These are phyloP conservation scores for Corythaeola cristata DNA, from an alignment of 2,113 vertebrate genomes.

Conservation along the genomic window DNA sequence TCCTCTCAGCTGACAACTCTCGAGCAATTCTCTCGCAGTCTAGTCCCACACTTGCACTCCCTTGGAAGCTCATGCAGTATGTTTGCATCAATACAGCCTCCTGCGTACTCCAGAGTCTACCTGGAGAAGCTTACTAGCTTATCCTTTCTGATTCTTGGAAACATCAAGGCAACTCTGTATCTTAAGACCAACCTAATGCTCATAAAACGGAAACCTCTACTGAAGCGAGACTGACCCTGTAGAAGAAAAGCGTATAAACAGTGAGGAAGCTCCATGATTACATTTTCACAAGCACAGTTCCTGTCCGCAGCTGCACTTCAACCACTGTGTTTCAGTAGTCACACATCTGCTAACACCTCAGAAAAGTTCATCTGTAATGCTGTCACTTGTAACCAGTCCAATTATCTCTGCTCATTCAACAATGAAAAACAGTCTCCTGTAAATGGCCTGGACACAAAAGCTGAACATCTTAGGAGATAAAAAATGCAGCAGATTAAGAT, in stretches of 20 bases:
- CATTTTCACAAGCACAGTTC: background rate
- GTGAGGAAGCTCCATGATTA: background rate
- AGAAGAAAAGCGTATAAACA: background rate
- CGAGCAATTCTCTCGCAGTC: background rate
- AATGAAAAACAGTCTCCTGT: background rate
- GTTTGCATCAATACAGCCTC: background rate
- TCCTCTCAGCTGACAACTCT: background rate
- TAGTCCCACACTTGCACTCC: background rate
- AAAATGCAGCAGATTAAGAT: background rate
- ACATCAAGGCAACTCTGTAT: background rate
- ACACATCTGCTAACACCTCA: background rate
- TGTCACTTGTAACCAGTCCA: background rate
- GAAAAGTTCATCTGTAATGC: background rate
- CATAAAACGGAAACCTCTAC: background rate
- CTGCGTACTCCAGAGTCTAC: background rate
- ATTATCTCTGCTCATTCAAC: constrained; percentile 24
- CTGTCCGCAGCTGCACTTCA: background rate
- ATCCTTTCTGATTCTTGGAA: background rate
- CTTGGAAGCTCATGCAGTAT: background rate
- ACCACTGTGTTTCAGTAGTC: background rate
- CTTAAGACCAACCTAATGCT: background rate
- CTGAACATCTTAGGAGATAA: background rate
- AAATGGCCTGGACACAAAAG: background rate
- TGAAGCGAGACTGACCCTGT: background rate
- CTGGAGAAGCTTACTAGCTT: background rate